A percentile compares a stretch with the other conserved stretches of the same genome.
Conservation (phyloP, 2,797 vertebrate species). For the Muscicapa striata region DNA sequence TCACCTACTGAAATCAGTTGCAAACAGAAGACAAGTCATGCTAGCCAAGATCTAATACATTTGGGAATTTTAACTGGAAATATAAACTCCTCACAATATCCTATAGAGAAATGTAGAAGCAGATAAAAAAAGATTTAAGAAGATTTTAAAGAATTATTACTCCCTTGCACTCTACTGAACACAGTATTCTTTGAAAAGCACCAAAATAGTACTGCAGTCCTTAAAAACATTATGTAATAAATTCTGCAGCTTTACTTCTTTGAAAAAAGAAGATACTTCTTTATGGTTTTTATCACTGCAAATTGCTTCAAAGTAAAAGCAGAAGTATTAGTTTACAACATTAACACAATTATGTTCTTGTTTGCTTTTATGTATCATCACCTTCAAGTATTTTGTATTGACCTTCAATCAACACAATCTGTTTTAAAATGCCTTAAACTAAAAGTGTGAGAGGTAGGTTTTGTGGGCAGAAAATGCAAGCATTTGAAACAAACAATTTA, state of each 20-base stretch:
- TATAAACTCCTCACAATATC: background rate
- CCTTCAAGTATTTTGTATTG: background rate
- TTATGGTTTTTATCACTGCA: background rate
- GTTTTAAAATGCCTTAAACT: background rate
- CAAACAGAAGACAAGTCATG: background rate
- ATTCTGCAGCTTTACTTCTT: background rate
- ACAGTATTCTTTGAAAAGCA: background rate
- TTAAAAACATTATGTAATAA: constrained; percentile 11
- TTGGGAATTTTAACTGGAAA: background rate
- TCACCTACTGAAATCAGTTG: background rate
- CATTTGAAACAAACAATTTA: background rate
- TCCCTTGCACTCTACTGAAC: background rate
- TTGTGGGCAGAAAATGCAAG: background rate
- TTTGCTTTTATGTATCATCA: background rate
- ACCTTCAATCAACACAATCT: background rate
- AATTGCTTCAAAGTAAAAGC: background rate
- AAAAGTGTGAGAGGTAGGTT: background rate
- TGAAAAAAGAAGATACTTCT: background rate
- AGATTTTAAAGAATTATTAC: background rate
- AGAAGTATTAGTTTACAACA: background rate
- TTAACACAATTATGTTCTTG: background rate
- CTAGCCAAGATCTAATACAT: background rate
- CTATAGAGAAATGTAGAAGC: background rate
- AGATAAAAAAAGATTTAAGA: background rate
- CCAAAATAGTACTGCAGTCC: background rate